A percentile compares a stretch with the other conserved stretches of the same genome.
Conservation (phyloP, 2,888 invertebrate species). For the Herminia tarsipennalis region DNA sequence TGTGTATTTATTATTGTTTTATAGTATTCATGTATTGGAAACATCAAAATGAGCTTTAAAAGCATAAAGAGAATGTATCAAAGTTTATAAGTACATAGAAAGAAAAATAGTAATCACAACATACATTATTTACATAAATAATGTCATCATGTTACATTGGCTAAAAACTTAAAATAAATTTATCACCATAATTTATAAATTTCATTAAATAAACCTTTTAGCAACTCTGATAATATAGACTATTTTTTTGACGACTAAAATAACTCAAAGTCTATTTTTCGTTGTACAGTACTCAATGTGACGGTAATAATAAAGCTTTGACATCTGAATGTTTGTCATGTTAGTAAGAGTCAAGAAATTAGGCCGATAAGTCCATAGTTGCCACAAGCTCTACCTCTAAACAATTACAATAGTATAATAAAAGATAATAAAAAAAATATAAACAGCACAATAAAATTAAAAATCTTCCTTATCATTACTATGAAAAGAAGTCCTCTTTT, state of each 20-base stretch:
- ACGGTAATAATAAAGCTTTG: conserved; percentile 23
- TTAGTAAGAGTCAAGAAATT: conserved; percentile 19
- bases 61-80: conserved; percentile 45
- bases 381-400: conserved; percentile 33
- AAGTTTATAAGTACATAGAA: conserved; percentile 43
- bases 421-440: conserved; percentile 52
- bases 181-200: conserved; percentile 40
- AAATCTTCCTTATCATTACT: conserved; percentile 57
- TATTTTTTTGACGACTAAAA: conserved; percentile 26
- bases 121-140: conserved; percentile 49
- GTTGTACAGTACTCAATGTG: conserved; percentile 53
- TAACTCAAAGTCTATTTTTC: conserved; percentile 57
- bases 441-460: conserved; percentile 63
- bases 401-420: conserved; percentile 48
- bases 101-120: conserved; percentile 46
- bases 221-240: conserved; percentile 6
- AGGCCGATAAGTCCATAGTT: conserved; percentile 25
- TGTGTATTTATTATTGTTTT: conserved; percentile 16
- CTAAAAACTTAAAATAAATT: conserved; percentile 45
- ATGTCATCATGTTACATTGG: conserved; percentile 35
- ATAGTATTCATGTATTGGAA: conserved; percentile 27
- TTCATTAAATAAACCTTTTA: conserved; percentile 34
- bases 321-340: conserved; percentile 11
- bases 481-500: conserved; percentile 57
- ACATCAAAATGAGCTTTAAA: conserved; percentile 39